Evolutionary conservation across 2,888 invertebrate species (phyloP), one percentile per base, ranked within the genome.

Genomic region (Cosmopolites sordidus): DNA sequence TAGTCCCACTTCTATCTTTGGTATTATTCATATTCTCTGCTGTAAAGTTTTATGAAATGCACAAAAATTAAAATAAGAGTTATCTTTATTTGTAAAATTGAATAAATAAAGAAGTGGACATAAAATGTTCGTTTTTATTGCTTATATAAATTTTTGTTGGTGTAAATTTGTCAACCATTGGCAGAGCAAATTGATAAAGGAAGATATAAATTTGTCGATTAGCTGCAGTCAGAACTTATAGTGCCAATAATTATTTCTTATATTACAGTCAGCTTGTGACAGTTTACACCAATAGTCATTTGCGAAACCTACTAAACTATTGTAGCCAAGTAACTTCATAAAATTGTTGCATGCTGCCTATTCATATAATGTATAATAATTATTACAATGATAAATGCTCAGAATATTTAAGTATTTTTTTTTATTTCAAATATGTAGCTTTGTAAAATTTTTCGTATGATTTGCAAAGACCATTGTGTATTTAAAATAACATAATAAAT

Each of bases 401-500:
- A 72, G 66, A 63, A 65, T 63, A 65, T 61, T 65, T 64, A 63
- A 60, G 60, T 56, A 61, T 66, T 67, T 69, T 70, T 69, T 62
- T 64, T 62, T 63, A 38, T 39, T 43, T 39, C 29, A 51, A 40
- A 51, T 44, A 27, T 50, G 79, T 81, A 81, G 82, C 82, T 82
- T 82, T 82, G 81, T 82, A 82, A 81, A 81, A 62, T 80, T 81
- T 81, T 80, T 80, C 79, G 68, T 68, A 69, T 72, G 68, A 80
- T 81, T 81, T 81, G 81, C 82, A 79, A 81, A 80, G 82, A 73
- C 81, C 80, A 81, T 81, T 83, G 83, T 83, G 82, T 82, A 81
- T 81, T 79, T 79, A 79, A 71, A 69, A 80, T 64, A 79, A 67
- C 70, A 70, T 71, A 81, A 82, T 82, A 75, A 82, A 83, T 82